Conservation (phyloP, 2,113 vertebrate species). For the Engraulis encrasicolus region DNA sequence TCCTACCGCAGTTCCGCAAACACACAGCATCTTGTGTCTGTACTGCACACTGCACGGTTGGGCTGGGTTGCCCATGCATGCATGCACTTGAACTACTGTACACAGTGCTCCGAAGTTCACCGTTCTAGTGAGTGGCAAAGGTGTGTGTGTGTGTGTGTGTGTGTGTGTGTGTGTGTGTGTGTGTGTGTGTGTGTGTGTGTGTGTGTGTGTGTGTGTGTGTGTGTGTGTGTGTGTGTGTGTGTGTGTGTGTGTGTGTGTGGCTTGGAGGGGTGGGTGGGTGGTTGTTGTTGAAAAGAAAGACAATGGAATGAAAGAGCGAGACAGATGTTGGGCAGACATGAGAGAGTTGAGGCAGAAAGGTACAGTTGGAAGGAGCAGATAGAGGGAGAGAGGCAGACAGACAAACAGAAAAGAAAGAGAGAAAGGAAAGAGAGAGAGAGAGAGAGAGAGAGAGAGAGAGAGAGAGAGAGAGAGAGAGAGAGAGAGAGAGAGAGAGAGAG, state of each 20-base stretch:
- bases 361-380: no score
- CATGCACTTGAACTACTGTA: no score
- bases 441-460: neutral
- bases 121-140: neutral
- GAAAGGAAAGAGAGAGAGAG: neutral
- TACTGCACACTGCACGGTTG: no score
- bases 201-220: neutral
- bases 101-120: slow-evolving; percentile 17
- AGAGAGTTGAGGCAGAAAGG: no score
- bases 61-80: neutral
- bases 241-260: no score
- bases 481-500: neutral
- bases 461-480: neutral
- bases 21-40: slow-evolving; percentile 38
- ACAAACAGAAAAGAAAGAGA: neutral
- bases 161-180: neutral
- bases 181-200: neutral
- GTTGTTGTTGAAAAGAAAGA: no score
- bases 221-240: no score
- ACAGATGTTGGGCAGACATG: no score
- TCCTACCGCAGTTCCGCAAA: neutral
- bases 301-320: no score
- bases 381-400: neutral
- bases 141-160: no score
- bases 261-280: no score